Evolutionary conservation across 2,113 vertebrate genomes (phyloP).

Genomic region (Chionomys nivalis): DNA sequence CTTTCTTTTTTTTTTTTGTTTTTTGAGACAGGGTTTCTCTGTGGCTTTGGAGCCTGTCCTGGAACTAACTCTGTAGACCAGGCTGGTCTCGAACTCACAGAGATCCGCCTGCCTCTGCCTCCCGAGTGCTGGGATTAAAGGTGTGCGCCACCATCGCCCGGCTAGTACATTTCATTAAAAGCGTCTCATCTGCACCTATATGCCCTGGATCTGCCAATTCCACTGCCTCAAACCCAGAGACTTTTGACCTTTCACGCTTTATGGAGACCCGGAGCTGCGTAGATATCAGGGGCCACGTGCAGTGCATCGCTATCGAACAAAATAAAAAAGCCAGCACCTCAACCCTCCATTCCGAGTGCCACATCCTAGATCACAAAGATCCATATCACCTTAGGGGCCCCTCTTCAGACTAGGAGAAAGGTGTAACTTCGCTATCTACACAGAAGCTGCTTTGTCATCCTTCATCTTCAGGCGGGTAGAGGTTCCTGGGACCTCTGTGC

Average conservation of each 20-base stretch:
- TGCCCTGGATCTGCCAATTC: background rate
- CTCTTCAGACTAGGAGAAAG: background rate
- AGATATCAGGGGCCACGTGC: background rate
- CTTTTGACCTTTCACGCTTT: background rate
- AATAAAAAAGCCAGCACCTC: background rate
- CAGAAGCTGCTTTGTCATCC: background rate
- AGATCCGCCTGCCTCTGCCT: too few species aligned
- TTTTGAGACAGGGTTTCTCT: too few species aligned
- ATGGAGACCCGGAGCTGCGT: too few species aligned
- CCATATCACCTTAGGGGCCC: background rate
- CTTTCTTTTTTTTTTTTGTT: too few species aligned
- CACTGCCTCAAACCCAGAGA: background rate
- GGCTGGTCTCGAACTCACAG: too few species aligned
- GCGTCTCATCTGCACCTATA: background rate
- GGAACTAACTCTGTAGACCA: too few species aligned
- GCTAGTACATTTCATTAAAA: background rate
- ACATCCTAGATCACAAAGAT: background rate
- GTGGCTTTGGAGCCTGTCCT: too few species aligned
- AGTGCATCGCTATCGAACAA: background rate
- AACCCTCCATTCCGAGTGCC: background rate
- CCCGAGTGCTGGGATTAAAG: too few species aligned
- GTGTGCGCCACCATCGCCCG: too few species aligned
- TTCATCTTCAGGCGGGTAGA: background rate
- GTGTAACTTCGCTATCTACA: background rate
- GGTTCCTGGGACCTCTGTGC: background rate